These are phyloP conservation scores for Semotilus atromaculatus DNA, from an alignment of 2,797 vertebrate genomes.

Conservation along the genomic window DNA sequence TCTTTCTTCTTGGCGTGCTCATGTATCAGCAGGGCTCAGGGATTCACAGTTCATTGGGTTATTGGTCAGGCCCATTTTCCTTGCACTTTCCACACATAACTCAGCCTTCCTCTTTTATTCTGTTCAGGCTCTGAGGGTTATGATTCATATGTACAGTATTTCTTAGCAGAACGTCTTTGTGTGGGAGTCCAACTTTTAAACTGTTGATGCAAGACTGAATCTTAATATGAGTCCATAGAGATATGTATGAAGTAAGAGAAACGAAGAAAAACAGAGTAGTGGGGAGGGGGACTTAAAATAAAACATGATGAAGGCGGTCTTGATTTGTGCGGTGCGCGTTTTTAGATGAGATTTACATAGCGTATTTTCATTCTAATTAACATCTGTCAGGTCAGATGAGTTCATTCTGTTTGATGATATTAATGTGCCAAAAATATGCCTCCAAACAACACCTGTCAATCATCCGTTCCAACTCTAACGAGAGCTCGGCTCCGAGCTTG, in stretches of 20 bases:
- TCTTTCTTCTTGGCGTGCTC: slow-evolving; percentile 51
- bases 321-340: slow-evolving; percentile 14
- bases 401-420: slow-evolving; percentile 70
- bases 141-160: slow-evolving; percentile 64
- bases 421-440: slow-evolving; percentile 61
- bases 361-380: slow-evolving; percentile 77
- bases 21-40: slow-evolving; percentile 52
- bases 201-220: slow-evolving; percentile 46
- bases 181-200: slow-evolving; percentile 60
- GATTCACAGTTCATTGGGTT: slow-evolving; percentile 54
- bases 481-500: slow-evolving; percentile 47
- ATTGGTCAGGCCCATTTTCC: slow-evolving; percentile 59
- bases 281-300: not conserved
- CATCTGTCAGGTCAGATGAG: slow-evolving; percentile 72
- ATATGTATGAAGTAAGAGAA: slow-evolving; percentile 43
- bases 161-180: slow-evolving; percentile 45
- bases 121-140: slow-evolving; percentile 46
- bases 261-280: not conserved
- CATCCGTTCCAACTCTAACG: slow-evolving; percentile 29
- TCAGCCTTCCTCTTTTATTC: slow-evolving; percentile 27
- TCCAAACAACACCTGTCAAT: slow-evolving; percentile 57
- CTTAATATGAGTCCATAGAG: slow-evolving; percentile 44
- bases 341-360: slow-evolving; percentile 42
- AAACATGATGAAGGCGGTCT: slow-evolving; percentile 28
- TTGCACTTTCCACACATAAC: slow-evolving; percentile 44